These are phyloP conservation scores for Aepyceros melampus DNA, from an alignment of 2,113 vertebrate species.

Conservation along the genomic window DNA sequence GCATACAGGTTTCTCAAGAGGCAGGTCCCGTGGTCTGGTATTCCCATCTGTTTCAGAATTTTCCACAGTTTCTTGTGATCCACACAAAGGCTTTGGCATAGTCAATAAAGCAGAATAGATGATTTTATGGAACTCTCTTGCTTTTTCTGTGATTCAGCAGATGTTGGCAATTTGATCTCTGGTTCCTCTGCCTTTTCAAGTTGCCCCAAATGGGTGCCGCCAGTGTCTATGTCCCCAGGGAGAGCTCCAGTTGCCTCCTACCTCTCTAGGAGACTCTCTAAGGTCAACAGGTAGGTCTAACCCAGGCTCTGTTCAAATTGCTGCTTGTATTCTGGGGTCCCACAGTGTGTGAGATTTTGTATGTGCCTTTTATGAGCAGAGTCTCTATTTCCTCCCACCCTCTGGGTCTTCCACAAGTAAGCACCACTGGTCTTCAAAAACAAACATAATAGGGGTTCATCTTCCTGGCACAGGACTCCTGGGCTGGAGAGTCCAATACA, in stretches of 20 bases:
- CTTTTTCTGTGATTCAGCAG: no score
- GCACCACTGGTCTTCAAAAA: not conserved
- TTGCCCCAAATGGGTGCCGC: fast-evolving
- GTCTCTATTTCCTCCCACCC: not conserved
- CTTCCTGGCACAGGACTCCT: not conserved
- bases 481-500: not conserved
- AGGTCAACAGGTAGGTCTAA: not conserved
- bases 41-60: no score
- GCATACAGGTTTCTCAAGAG: no score
- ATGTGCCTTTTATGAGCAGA: not conserved
- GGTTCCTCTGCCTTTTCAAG: not conserved
- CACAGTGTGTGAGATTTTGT: not conserved
- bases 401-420: not conserved
- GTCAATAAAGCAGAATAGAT: no score
- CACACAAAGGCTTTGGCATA: no score
- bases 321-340: not conserved
- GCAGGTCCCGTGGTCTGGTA: no score
- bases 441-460: not conserved
- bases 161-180: no score
- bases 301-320: not conserved
- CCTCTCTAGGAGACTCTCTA: not conserved
- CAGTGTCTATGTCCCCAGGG: not conserved
- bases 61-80: no score
- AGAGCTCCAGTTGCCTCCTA: not conserved
- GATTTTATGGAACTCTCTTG: no score